Evolutionary conservation across 2,797 vertebrate genomes (phyloP).

Genomic region (Luscinia luscinia): DNA sequence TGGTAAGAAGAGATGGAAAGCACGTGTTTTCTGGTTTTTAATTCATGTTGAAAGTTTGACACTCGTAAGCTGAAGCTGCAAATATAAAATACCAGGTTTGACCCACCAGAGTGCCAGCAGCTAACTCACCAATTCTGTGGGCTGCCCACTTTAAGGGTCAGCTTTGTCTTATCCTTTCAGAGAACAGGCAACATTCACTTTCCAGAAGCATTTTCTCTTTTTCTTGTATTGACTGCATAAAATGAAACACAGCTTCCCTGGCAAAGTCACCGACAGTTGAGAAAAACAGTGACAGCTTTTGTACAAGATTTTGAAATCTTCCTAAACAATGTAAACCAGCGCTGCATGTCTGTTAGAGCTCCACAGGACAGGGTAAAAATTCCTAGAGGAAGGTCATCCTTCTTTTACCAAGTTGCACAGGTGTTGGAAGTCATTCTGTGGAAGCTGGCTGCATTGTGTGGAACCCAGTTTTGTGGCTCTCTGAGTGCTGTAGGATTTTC

Average conservation of each 20-base stretch:
- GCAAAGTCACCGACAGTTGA: not conserved
- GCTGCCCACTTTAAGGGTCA: not conserved
- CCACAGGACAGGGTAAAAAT: not conserved
- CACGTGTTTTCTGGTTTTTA: not conserved
- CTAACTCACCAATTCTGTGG: not conserved
- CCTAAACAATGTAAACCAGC: not conserved
- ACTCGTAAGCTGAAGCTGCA: fast-evolving
- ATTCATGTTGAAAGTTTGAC: not conserved
- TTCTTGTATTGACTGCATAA: not conserved
- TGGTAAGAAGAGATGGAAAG: not conserved
- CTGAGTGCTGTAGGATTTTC: not conserved
- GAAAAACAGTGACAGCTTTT: not conserved
- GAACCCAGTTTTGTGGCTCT: not conserved
- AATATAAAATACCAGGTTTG: fast-evolving
- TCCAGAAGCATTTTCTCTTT: not conserved
- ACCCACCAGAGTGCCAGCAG: not conserved
- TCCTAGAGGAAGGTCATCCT: not conserved
- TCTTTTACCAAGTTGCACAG: not conserved
- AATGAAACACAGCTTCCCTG: not conserved
- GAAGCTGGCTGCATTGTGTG: not conserved
- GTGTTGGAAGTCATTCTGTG: not conserved
- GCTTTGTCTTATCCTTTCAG: not conserved
- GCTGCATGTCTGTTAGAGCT: not conserved
- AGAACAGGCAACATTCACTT: not conserved
- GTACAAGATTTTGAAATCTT: not conserved